A percentile compares a stretch with the other conserved stretches of the same genome.
Evolutionary conservation across 2,888 invertebrate species (phyloP).

Genomic region (Silvanus unidentatus): DNA sequence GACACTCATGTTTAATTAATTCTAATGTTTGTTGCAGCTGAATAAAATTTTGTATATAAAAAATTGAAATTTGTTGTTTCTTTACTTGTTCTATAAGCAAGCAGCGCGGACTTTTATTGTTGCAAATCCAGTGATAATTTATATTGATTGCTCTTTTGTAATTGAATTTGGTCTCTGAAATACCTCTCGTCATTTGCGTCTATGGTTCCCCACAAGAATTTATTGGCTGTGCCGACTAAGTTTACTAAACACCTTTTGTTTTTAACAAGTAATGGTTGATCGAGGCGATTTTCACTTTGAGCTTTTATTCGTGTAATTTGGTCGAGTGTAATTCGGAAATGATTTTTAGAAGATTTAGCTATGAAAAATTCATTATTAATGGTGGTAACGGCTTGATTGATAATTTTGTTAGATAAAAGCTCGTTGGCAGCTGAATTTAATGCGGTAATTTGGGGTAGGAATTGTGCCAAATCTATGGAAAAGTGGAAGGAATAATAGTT

Average conservation of each 20-base stretch:
- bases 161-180: not conserved
- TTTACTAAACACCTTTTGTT: not conserved
- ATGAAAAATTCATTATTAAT: no score
- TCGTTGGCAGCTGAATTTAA: not conserved
- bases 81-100: not conserved
- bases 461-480: not conserved
- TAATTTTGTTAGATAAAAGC: not conserved
- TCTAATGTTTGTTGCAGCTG: not conserved
- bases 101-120: no score
- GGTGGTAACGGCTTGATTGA: not conserved
- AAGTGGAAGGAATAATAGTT: not conserved
- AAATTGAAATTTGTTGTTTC: not conserved
- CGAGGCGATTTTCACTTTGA: no score
- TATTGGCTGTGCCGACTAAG: not conserved
- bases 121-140: no score
- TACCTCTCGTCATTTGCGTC: slow-evolving; percentile 1
- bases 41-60: not conserved
- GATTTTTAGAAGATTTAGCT: no score
- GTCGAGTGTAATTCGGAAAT: not conserved
- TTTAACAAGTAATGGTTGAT: not conserved
- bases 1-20: not conserved
- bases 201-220: slow-evolving; percentile 1
- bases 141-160: not conserved
- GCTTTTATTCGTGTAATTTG: not conserved
- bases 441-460: not conserved